Base-by-base conservation (phyloP, 64 coral and sea anemone species). In the Acropora tenuis region DNA sequence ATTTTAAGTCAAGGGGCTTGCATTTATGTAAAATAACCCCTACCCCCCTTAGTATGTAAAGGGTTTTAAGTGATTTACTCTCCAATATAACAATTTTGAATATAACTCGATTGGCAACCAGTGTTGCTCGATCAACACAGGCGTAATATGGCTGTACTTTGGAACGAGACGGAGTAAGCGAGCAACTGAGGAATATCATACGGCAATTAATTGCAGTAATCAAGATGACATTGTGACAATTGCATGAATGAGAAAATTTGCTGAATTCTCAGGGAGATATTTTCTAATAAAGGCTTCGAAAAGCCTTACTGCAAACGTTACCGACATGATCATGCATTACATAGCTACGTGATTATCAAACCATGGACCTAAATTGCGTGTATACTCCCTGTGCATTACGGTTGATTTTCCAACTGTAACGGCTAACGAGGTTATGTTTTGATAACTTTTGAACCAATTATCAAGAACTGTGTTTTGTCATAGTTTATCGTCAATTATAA, bases 181-280 rank as follows among this genome's bases (percentile, higher is more conserved):
- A 55, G 52, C 52, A 55, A 92, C 48, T 84, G 67, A 20, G 90
- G 90, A 80, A 92, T 86, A 30, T 60, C 80, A 47, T 78, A 66
- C 80, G 78, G 19, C 18, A 92, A 50, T 49, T 69, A 84, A 63
- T 77, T 92, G 63, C 73, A 92, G 16, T 78, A 92, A 41, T 92
- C 90, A 12, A 86, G 57, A 65, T 92, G 67, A n/a, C 17, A 92
- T 30, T 13, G 90, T 77, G 45, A 86, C 80, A 86, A 92, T 50
- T 53, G 90, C 82, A 43, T 92, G 90, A 16, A 92, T 75, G 43
- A 90, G 89, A 43, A 47, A 73, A 42, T 90, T 90, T 60, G 75
- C 44, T 47, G 89, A 59, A 18, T 82, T 41, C 17, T 74, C 89
- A 73, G 89, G 50, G 80, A 90, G 63, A 30, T 67, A 91, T 91